Percentiles rank a stretch among this genome's conserved stretches.
phyloP scores from a whole-genome alignment of 2,888 invertebrate species.

The Volucella bombylans region DNA sequence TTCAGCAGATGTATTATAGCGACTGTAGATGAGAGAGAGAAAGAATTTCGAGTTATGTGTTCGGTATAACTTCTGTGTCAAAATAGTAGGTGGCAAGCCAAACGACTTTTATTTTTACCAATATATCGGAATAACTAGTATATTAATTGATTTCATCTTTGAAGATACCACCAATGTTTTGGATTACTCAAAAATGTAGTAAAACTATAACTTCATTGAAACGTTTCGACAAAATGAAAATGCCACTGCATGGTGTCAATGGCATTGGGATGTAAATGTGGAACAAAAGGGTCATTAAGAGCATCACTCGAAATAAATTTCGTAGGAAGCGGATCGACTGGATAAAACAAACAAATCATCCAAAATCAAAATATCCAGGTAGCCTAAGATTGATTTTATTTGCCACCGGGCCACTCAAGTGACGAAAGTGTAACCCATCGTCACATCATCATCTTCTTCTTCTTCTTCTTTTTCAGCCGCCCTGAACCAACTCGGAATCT shows the following conservation, averaged over 20 bases:
- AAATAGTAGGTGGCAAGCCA: too few relatives aligned
- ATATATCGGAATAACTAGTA: too few relatives aligned
- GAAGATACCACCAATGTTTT: too few relatives aligned
- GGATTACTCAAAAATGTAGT: background rate
- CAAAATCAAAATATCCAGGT: slow-evolving; percentile 44
- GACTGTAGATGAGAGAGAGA: too few relatives aligned
- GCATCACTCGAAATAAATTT: slow-evolving; percentile 22
- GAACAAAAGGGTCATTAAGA: slow-evolving; percentile 37
- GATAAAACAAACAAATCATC: slow-evolving; percentile 51
- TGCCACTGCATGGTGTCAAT: background rate
- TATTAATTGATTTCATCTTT: too few relatives aligned
- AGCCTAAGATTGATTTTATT: slow-evolving; percentile 50
- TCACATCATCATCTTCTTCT: slow-evolving; percentile 22
- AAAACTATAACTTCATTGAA: background rate
- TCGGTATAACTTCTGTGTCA: too few relatives aligned
- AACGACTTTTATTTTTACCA: too few relatives aligned
- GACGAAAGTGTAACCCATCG: slow-evolving; percentile 41
- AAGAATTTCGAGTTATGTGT: too few relatives aligned
- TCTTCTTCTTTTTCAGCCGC: slow-evolving; percentile 19
- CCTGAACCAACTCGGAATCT: slow-evolving; percentile 44
- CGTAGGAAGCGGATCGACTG: slow-evolving; percentile 41
- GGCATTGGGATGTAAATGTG: slow-evolving; percentile 13
- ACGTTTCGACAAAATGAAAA: background rate
- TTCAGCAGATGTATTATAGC: too few relatives aligned
- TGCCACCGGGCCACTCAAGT: slow-evolving; percentile 40